phyloP scores from a whole-genome alignment of 2,888 invertebrate species.

The Drosophila atripex region DNA sequence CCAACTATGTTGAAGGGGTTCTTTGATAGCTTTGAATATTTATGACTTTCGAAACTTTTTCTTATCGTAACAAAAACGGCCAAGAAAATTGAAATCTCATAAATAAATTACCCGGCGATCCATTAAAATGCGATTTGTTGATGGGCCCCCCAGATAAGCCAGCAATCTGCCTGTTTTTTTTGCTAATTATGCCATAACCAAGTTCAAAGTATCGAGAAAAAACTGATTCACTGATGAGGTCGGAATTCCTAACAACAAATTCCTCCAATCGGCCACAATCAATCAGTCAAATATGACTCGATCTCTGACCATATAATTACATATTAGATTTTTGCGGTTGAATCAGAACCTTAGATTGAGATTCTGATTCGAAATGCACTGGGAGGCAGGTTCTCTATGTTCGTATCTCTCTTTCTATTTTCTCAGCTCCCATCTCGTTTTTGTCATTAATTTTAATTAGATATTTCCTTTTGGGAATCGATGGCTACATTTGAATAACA shows the following conservation, averaged over 20 bases:
- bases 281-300: constrained; percentile 42
- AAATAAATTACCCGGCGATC: constrained; percentile 50
- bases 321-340: constrained; percentile 66
- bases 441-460: constrained; percentile 69
- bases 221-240: constrained; percentile 13
- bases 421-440: constrained; percentile 11
- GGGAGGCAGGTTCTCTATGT: constrained; percentile 45
- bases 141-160: constrained; percentile 35
- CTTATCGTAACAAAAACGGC: constrained; percentile 57
- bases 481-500: constrained; percentile 65
- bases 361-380: constrained; percentile 30
- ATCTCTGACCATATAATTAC: constrained; percentile 57
- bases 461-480: constrained; percentile 36
- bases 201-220: constrained; percentile 25
- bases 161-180: constrained; percentile 1
- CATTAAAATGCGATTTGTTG: constrained; percentile 64
- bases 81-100: constrained; percentile 14
- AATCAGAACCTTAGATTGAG: constrained; percentile 31
- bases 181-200: constrained; percentile 6
- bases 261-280: constrained; percentile 36
- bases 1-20: neutral
- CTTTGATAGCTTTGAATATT: constrained; percentile 30
- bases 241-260: constrained; percentile 17
- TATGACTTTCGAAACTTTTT: constrained; percentile 23
- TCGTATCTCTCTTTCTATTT: neutral